These are phyloP conservation scores for Papilio aristodemus DNA, from an alignment of 1,140 invertebrate genomes.

Conservation along the genomic window DNA sequence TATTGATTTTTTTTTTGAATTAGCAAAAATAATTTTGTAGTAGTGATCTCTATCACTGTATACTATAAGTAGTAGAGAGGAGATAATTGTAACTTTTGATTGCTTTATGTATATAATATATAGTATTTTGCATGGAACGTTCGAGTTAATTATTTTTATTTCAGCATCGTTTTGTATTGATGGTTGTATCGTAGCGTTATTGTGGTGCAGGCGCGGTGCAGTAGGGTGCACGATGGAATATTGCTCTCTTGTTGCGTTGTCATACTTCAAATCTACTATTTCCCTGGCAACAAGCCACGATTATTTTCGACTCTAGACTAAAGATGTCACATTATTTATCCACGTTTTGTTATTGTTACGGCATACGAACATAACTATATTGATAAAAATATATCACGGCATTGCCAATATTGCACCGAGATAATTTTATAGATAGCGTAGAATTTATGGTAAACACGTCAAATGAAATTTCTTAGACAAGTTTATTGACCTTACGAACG, in stretches of 20 bases:
- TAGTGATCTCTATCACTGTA: too few relatives aligned
- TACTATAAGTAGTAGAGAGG: too few relatives aligned
- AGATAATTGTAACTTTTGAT: neutral
- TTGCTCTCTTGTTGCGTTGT: neutral
- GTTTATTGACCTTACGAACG: conserved; percentile 29
- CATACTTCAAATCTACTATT: conserved; percentile 10
- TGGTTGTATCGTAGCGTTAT: neutral
- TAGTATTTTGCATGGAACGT: neutral
- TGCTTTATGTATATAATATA: neutral
- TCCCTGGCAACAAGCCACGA: conserved; percentile 32
- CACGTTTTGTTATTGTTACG: conserved; percentile 25
- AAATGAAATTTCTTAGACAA: conserved; percentile 19
- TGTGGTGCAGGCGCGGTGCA: too few relatives aligned
- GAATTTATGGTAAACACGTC: conserved; percentile 19
- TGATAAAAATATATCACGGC: conserved; percentile 14
- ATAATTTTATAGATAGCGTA: conserved; percentile 6
- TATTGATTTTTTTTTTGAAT: too few relatives aligned
- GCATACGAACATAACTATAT: conserved; percentile 16
- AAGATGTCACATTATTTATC: conserved; percentile 30
- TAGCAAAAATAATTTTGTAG: too few relatives aligned
- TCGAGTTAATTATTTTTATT: neutral
- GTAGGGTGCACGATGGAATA: neutral
- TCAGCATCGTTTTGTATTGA: neutral
- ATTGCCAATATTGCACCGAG: neutral
- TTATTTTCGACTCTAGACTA: conserved; percentile 28